These are phyloP conservation scores for Arvicanthis niloticus DNA, from an alignment of 2,113 vertebrate species.

Conservation along the genomic window DNA sequence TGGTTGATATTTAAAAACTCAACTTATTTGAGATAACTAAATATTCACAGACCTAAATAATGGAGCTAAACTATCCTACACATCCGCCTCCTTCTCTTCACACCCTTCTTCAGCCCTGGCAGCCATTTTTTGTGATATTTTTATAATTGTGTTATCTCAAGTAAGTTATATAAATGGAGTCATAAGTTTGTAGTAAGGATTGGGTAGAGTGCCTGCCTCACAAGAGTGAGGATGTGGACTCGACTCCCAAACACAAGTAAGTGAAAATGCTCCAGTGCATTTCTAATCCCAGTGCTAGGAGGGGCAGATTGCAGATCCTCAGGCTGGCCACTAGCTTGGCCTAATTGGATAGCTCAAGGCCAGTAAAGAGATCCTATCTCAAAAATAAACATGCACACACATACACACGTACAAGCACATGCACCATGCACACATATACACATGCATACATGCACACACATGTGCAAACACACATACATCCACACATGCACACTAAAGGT, in stretches of 20 bases:
- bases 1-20: background rate
- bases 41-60: background rate
- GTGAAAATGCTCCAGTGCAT: background rate
- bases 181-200: background rate
- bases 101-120: background rate
- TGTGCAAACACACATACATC: background rate
- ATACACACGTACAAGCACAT: background rate
- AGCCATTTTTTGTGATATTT: background rate
- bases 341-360: background rate
- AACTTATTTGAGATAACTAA: slow-evolving; percentile 14
- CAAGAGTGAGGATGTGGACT: background rate
- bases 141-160: background rate
- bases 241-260: background rate
- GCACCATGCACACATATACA: background rate
- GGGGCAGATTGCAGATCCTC: background rate
- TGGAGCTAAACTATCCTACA: background rate
- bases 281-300: background rate
- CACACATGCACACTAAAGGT: background rate
- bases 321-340: background rate
- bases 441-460: background rate
- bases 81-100: background rate
- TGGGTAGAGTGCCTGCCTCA: background rate
- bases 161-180: background rate
- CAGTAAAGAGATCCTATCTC: background rate
- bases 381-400: background rate